Evolutionary conservation across 2,797 vertebrate genomes (phyloP).

Genomic region (Danionella dracula): DNA sequence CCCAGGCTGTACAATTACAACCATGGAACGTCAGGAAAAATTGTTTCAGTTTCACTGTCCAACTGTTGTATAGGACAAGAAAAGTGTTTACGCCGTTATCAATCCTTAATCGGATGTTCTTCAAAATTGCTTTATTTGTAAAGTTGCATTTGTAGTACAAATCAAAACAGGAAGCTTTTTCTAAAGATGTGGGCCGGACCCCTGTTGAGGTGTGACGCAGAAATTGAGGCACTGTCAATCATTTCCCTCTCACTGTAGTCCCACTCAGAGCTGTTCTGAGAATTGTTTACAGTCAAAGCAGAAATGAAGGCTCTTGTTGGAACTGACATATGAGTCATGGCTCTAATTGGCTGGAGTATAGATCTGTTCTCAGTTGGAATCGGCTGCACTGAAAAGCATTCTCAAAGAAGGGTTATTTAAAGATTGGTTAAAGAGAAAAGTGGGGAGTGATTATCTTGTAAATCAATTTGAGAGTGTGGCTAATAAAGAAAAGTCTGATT

Average conservation of each 20-base stretch:
- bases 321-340: conserved; percentile 61
- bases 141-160: not conserved
- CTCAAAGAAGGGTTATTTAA: conserved; percentile 45
- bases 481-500: conserved; percentile 17
- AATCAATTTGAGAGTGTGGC: conserved; percentile 41
- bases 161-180: conserved; percentile 31
- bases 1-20: no score
- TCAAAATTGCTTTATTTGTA: conserved; percentile 4
- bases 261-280: conserved; percentile 35
- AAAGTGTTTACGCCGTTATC: no score
- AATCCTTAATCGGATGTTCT: conserved; percentile 6
- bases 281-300: conserved; percentile 40
- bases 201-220: conserved; percentile 34
- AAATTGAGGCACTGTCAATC: conserved; percentile 32
- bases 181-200: conserved; percentile 24
- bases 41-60: no score
- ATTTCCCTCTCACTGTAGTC: conserved; percentile 27
- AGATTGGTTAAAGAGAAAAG: conserved; percentile 31
- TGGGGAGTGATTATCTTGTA: conserved; percentile 41
- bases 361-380: conserved; percentile 47
- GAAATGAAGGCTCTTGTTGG: conserved; percentile 45
- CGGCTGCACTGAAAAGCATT: conserved; percentile 42
- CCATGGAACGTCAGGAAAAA: no score
- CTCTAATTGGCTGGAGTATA: conserved; percentile 55
- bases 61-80: no score